Evolutionary conservation across 2,888 invertebrate species (phyloP).

Genomic region (Stenotaenia linearis): DNA sequence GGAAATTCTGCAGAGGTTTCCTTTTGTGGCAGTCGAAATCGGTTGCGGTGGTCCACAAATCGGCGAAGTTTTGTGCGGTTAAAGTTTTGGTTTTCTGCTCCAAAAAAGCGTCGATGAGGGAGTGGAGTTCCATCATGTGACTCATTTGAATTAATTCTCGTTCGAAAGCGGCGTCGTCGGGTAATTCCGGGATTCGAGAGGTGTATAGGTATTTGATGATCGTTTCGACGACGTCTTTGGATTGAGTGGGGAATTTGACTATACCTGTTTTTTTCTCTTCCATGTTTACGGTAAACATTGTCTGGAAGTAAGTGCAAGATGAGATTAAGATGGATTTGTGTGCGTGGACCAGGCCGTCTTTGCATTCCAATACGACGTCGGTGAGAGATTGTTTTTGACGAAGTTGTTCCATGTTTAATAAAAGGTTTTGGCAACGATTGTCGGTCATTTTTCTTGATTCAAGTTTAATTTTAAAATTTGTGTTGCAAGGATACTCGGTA

Average conservation of each 20-base stretch:
- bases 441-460: background rate
- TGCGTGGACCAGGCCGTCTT: background rate
- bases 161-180: too few relatives aligned
- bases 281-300: background rate
- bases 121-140: too few relatives aligned
- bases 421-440: background rate
- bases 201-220: background rate
- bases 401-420: background rate
- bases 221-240: background rate
- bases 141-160: too few relatives aligned
- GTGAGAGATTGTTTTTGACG: background rate
- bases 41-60: too few relatives aligned
- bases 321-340: background rate
- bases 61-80: too few relatives aligned
- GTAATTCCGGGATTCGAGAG: background rate
- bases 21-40: too few relatives aligned
- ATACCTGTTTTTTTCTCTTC: background rate
- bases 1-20: too few relatives aligned
- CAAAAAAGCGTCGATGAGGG: too few relatives aligned
- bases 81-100: too few relatives aligned
- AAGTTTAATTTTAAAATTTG: too few relatives aligned
- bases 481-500: too few relatives aligned
- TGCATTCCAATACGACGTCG: background rate
- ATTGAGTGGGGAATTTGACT: background rate
- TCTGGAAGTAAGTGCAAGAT: background rate